phyloP scores from a whole-genome alignment of 2,113 vertebrate genomes.

The Nerophis lumbriciformis region DNA sequence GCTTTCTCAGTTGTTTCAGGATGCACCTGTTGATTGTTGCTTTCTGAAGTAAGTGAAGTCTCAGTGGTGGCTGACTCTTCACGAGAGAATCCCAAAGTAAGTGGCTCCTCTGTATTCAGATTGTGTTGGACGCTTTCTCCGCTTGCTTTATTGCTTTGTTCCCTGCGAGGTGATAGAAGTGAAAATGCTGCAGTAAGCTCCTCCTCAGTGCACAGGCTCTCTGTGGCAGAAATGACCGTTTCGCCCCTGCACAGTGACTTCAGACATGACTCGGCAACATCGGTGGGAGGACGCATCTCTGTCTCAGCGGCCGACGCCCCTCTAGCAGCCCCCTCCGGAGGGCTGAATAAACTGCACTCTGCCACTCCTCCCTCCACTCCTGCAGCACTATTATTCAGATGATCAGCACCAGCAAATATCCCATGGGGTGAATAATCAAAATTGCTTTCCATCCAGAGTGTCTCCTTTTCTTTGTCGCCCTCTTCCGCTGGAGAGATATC shows the following conservation, averaged over 20 bases:
- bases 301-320: conserved; percentile 58
- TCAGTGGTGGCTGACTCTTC: conserved; percentile 28
- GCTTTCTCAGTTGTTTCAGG: conserved; percentile 19
- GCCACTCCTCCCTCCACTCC: conserved; percentile 42
- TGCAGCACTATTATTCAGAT: conserved; percentile 48
- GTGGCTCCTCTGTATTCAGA: conserved; percentile 33
- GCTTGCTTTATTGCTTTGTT: conserved; percentile 35
- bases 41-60: conserved; percentile 30
- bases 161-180: conserved; percentile 26
- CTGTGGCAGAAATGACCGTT: conserved; percentile 36
- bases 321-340: conserved; percentile 51
- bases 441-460: conserved; percentile 34
- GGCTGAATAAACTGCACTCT: conserved; percentile 60
- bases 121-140: conserved; percentile 30
- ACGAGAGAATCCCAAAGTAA: conserved; percentile 20
- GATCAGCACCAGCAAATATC: conserved; percentile 45
- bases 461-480: conserved; percentile 49
- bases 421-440: conserved; percentile 43
- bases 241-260: conserved; percentile 53
- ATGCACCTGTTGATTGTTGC: conserved; percentile 51
- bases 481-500: conserved; percentile 43
- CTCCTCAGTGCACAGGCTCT: conserved; percentile 46
- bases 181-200: conserved; percentile 43
- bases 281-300: conserved; percentile 55
- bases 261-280: conserved; percentile 66